Base-by-base conservation (phyloP, 2,888 invertebrate species). In the Leptopilina myrica region DNA sequence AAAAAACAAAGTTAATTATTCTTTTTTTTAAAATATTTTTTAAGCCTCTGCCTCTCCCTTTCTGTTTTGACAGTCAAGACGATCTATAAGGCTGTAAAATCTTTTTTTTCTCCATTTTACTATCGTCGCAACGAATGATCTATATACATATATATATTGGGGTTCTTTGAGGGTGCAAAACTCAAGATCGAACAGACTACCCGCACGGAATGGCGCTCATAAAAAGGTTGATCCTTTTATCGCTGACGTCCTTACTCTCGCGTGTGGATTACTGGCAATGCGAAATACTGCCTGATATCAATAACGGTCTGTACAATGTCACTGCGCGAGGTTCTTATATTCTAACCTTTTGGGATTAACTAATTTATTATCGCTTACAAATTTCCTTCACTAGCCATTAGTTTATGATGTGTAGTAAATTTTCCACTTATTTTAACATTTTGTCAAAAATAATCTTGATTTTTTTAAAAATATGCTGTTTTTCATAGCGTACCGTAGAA, bases 171-270 rank as follows among this genome's bases (percentile, higher is more conserved):
- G 64, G 56, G 67, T 67, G 56, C 56, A 75, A 83, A 82, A 83
- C 82, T 82, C 76, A 82, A 83, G 80, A 80, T 81, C 77, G 75
- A 76, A 79, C 76, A 78, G 76, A 79, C 73, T 56, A 73, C 73
- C 33, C 77, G 78, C 80, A 83, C 78, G 79, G 76, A 82, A 81
- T 81, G 79, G 85, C 78, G 84, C 86, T 87, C 88, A 86, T 89
- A 89, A 89, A 90, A 90, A 86, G 82, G 86, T 85, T 89, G 88
- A 90, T 90, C 89, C 90, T 86, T 88, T 90, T 90, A 90, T 90
- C 90, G 87, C 86, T 86, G 84, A 87, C 86, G 85, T 86, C 88
- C 88, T 88, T 85, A 85, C 88, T 85, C 85, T 84, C 83, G 83
- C 82, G 83, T 83, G 85, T 84, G 89, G 89, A 90, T 90, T 90